Base-by-base conservation (phyloP, 2,888 invertebrate species). In the Drosophila suboccidentalis region DNA sequence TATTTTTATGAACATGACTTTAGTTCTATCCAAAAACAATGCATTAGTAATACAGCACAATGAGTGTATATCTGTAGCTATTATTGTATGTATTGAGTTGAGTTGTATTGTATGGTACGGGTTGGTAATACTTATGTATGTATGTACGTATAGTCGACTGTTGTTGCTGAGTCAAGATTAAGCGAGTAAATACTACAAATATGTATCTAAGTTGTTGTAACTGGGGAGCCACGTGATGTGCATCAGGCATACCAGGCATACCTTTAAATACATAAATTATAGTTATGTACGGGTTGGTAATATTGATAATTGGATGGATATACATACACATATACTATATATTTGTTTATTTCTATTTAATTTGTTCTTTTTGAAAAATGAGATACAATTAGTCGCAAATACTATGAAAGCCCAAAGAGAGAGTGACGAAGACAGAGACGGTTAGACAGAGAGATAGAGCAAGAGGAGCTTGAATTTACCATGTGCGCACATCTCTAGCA, bases 201-300 rank as follows among this genome's bases (percentile, higher is more conserved):
- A 50, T 26, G 22, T 51, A 50, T 26, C 29, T 51, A 53, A 46
- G n/a, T 51, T 15, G 57, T 44, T 61, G 26, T 62, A 32, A 43
- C 38, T 44, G 51, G n/a, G 4, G 26, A 50, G 49, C 53, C 71
- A 63, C 76, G 73, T 75, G 76, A 50, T 46, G 26, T 58, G 68
- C 59, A 71, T 74, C 49, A 3, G 38, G 26, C 15, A 51, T 36
- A 22, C 22, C 36, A 38, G 57, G 38, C 61, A 61, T 53, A 34
- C 38, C 36, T 50, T 38, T 49, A 63, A 13, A 29, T 59, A 47
- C 46, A 58, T 54, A 55, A 50, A 47, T 57, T 63, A 71, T 19
- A 50, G 15, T 17, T 29, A 29, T 19, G 36, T 36, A 47, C 32
- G 44, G 4, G 3, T 22, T 22, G n/a, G n/a, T 22, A 57, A 36